phyloP scores from a whole-genome alignment of 2,113 vertebrate genomes.

The Tragelaphus imberbis region DNA sequence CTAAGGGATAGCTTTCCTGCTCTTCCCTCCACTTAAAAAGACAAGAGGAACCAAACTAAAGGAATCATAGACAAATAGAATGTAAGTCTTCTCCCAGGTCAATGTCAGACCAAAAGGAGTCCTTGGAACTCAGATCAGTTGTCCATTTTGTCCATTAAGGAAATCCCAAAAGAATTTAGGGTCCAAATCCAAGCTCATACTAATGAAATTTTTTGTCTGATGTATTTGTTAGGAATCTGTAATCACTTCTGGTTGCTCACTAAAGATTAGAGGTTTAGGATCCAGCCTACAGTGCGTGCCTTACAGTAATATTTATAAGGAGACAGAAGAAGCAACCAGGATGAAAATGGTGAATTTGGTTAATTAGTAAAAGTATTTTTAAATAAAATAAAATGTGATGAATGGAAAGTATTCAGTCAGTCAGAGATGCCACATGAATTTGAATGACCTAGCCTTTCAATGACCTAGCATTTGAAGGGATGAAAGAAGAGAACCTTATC shows the following conservation, averaged over 20 bases:
- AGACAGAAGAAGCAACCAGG: background rate
- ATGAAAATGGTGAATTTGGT: background rate
- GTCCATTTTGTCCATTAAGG: background rate
- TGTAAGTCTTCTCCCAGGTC: background rate
- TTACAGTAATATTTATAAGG: background rate
- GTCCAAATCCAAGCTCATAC: background rate
- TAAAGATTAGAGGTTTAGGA: background rate
- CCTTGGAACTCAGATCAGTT: background rate
- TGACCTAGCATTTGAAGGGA: background rate
- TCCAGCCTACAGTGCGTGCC: background rate
- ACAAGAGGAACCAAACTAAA: background rate
- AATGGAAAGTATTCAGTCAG: background rate
- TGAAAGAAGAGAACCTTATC: constrained; percentile 17
- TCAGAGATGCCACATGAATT: background rate
- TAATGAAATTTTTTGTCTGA: background rate
- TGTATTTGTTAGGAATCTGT: background rate
- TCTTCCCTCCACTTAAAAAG: background rate
- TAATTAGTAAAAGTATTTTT: constrained; percentile 7
- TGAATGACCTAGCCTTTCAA: constrained; percentile 27
- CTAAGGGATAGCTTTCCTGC: background rate
- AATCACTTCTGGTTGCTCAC: background rate
- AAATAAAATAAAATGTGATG: background rate
- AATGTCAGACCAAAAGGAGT: background rate
- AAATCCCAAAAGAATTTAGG: background rate
- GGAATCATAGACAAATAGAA: background rate